These are phyloP conservation scores for Zoanthus solanderi DNA, from an alignment of 92 coral and sea anemone species.

Conservation along the genomic window DNA sequence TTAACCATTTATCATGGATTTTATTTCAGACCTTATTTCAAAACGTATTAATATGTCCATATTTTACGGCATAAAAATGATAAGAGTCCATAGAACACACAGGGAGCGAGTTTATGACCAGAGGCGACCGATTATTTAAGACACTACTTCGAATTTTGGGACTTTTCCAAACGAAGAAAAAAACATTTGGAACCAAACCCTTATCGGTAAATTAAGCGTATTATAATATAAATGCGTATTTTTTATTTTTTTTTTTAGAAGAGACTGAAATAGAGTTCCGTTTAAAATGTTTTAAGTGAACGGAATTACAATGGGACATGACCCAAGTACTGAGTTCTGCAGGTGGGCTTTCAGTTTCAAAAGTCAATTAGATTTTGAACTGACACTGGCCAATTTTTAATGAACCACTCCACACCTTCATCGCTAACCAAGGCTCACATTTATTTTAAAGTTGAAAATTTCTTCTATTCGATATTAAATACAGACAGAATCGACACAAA, in stretches of 20 bases:
- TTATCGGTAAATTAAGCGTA: neutral
- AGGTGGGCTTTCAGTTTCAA: neutral
- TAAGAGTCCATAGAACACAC: no score
- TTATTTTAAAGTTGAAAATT: neutral
- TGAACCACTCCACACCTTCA: neutral
- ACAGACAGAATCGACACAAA: constrained; percentile 13
- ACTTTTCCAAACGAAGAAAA: neutral
- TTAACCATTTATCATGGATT: no score
- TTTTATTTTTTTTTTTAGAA: neutral
- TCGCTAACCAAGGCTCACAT: neutral
- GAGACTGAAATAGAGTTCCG: neutral
- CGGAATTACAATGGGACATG: neutral
- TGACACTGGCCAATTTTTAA: neutral
- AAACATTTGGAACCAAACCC: neutral
- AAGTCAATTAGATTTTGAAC: neutral
- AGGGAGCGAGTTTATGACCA: no score
- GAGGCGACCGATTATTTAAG: no score
- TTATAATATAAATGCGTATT: neutral
- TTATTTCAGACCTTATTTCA: no score
- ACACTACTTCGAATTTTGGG: no score
- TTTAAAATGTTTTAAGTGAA: neutral
- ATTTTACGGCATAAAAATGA: no score
- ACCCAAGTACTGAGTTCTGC: neutral
- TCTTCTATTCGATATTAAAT: neutral
- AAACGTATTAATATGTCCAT: no score